Evolutionary conservation across 2,797 vertebrate genomes (phyloP), one percentile per base, ranked within the genome.

Genomic region (Melanotaenia nigrans): DNA sequence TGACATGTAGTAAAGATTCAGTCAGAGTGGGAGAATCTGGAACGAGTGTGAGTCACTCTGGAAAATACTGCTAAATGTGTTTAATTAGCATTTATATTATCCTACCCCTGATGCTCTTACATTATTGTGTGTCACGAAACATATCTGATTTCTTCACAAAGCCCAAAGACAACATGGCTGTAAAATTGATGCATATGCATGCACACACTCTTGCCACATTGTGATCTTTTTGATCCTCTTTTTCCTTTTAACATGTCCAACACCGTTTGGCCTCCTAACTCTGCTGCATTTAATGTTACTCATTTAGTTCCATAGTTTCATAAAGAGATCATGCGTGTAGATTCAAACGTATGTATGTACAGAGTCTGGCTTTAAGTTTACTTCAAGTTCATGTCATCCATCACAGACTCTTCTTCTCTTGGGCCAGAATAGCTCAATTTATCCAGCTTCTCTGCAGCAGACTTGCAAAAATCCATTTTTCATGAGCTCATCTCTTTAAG

Each of bases 161-260:
- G 33, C 59, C 66, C 75, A 77, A 75, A 76, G 32, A 69, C 71
- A 84, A 73, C 63, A 65, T 33, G 20, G 65, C 42, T 58, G 73
- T 73, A 36, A 68, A 65, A 81, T 36, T 56, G 57, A 77, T 85
- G 80, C 85, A 78, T 80, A 87, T 87, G 84, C 73, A 79, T 78
- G 74, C 33, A 14, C 77, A 85, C 72, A 20, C 73, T 73, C 74
- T 49, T 20, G 60, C 61, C 69, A 82, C 64, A 72, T 77, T 81
- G 45, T 28, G 59, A 76, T 83, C 65, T 47, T 58, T 88, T 85
- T 75, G 75, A 83, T 78, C 58, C 54, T 78, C 62, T 78, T 11
- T 47, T 25, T 62, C 68, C 72, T 78, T 83, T 74, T 75, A 68
- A 86, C 73, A 79, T 22, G 61, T 35, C 35, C 38, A 65, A 45